Evolutionary conservation across 2,888 invertebrate genomes (phyloP).

Genomic region (Hololepta plana): DNA sequence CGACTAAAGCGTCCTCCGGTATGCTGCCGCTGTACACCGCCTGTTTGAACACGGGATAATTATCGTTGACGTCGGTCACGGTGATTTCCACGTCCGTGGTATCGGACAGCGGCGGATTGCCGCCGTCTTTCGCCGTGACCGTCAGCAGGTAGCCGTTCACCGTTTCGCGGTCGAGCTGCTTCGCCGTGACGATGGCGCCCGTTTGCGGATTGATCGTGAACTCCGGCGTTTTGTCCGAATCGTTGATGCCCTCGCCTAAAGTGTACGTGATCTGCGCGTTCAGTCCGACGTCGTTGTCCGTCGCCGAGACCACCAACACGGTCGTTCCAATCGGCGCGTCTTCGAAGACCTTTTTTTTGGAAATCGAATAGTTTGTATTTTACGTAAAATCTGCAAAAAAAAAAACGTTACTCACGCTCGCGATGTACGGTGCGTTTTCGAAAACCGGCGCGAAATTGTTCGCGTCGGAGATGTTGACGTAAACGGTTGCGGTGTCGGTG

Average conservation of each 20-base stretch:
- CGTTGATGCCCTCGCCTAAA: conserved; percentile 46
- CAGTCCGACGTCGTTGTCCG: conserved; percentile 86
- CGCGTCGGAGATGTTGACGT: conserved; percentile 85
- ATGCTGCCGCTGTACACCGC: conserved; percentile 67
- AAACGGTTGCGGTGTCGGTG: conserved; percentile 74
- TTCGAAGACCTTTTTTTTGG: conserved; percentile 73
- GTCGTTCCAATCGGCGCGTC: conserved; percentile 84
- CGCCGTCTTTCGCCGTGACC: conserved; percentile 86
- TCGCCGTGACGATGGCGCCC: conserved; percentile 81
- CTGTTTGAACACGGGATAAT: conserved; percentile 73
- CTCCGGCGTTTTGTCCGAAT: conserved; percentile 39
- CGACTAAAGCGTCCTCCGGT: conserved; percentile 74
- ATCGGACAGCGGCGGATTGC: conserved; percentile 76
- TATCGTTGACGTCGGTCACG: conserved; percentile 92
- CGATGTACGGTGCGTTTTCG: conserved; percentile 81
- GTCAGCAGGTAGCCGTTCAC: conserved; percentile 67
- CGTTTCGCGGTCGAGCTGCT: conserved; percentile 70
- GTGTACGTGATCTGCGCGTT: conserved; percentile 81
- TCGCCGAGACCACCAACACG: conserved; percentile 78
- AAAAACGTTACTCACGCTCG: conserved; percentile 40
- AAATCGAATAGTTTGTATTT: no score
- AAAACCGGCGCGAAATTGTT: conserved; percentile 89
- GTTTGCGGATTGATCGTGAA: conserved; percentile 86
- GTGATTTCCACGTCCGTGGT: conserved; percentile 92
- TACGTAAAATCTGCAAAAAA: no score